A percentile compares a stretch with the other conserved stretches of the same genome.
These are phyloP conservation scores for Ischnura elegans DNA, from an alignment of 2,888 invertebrate genomes.

Conservation along the genomic window DNA sequence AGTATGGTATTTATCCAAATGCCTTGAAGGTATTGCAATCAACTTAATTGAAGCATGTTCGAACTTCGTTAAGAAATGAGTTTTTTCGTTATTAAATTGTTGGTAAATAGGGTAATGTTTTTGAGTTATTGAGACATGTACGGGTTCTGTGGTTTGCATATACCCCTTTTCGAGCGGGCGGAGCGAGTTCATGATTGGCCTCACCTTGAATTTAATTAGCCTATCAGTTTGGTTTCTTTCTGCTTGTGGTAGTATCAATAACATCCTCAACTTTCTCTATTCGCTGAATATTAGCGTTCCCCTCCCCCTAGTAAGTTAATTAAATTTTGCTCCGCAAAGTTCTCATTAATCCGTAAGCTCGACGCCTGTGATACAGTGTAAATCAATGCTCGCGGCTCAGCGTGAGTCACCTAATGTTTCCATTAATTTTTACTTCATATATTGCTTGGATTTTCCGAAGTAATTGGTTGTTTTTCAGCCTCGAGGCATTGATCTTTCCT, in stretches of 20 bases:
- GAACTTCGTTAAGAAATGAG: too few species aligned
- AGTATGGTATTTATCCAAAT: too few species aligned
- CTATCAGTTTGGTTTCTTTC: background rate
- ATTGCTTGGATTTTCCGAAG: background rate
- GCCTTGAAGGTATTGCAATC: too few species aligned
- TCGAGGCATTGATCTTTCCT: background rate
- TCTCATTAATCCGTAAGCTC: constrained; percentile 11
- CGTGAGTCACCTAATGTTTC: background rate
- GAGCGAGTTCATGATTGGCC: background rate
- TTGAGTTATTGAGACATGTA: too few species aligned
- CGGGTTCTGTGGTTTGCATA: too few species aligned
- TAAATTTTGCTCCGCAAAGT: constrained; percentile 21
- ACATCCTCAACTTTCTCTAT: constrained; percentile 7
- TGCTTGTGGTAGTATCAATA: background rate
- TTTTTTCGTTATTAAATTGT: too few species aligned
- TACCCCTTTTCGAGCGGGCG: background rate
- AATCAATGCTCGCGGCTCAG: constrained; percentile 15
- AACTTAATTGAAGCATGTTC: too few species aligned
- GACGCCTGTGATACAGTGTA: background rate
- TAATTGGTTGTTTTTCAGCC: background rate
- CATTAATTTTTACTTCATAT: background rate
- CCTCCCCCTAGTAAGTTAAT: constrained; percentile 18
- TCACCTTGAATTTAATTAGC: background rate
- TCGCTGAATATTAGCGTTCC: background rate
- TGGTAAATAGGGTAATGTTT: too few species aligned